Evolutionary conservation across 2,888 invertebrate species (phyloP).

Genomic region (Tribolium freemani): DNA sequence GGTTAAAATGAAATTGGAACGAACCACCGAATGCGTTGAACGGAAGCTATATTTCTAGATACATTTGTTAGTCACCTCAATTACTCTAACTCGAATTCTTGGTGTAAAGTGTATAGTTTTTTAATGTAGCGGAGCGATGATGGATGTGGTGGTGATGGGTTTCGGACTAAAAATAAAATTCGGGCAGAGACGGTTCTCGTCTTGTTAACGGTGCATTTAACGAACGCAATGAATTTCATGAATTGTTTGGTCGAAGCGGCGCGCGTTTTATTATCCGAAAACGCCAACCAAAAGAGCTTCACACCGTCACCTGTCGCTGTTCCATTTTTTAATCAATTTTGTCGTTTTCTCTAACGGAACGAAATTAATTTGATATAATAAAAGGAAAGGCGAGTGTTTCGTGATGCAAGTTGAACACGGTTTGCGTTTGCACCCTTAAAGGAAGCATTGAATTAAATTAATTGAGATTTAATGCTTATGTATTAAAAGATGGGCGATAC

Average conservation of each 20-base stretch:
- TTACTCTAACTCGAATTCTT: conserved; percentile 28
- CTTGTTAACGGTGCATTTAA: conserved; percentile 42
- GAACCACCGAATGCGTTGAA: conserved; percentile 17
- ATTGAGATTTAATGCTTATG: conserved; percentile 49
- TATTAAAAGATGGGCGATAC: conserved; percentile 36
- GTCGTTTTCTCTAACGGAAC: background rate
- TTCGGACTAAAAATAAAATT: conserved; percentile 38
- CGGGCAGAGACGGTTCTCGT: conserved; percentile 28
- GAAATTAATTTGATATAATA: conserved; percentile 16
- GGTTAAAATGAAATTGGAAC: background rate
- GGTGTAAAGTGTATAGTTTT: conserved; percentile 28
- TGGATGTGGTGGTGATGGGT: conserved; percentile 36
- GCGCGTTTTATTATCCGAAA: conserved; percentile 34
- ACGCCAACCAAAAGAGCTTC: conserved; percentile 13
- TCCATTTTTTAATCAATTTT: conserved; percentile 33
- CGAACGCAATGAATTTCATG: conserved; percentile 37
- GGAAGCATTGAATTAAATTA: conserved; percentile 51
- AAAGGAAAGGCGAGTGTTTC: conserved; percentile 14
- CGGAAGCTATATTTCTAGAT: conserved; percentile 33
- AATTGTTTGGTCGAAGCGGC: conserved; percentile 34
- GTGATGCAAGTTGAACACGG: background rate
- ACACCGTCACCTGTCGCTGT: conserved; percentile 29
- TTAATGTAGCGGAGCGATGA: conserved; percentile 38
- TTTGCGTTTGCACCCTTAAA: conserved; percentile 27
- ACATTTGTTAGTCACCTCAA: conserved; percentile 37